A percentile compares a stretch with the other conserved stretches of the same genome.
Conservation (phyloP, 2,797 vertebrate species). For the Thaleichthys pacificus region DNA sequence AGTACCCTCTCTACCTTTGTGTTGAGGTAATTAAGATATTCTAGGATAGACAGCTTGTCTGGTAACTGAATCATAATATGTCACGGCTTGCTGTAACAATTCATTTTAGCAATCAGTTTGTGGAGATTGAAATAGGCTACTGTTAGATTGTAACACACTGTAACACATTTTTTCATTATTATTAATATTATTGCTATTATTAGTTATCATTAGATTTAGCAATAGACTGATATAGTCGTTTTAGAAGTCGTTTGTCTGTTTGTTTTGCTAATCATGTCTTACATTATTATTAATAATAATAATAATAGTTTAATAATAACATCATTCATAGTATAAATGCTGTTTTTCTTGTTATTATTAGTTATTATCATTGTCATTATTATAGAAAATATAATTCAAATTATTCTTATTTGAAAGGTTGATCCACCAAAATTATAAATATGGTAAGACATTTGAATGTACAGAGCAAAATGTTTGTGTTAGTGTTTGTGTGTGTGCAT, state of each 20-base stretch:
- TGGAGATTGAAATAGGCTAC: neutral
- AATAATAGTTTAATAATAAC: neutral
- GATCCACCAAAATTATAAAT: neutral
- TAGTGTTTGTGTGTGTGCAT: too few relatives aligned
- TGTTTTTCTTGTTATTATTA: constrained; percentile 1
- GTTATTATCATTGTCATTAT: neutral
- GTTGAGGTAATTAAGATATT: constrained; percentile 80
- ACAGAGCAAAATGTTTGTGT: neutral
- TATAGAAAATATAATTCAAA: neutral
- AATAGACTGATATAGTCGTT: neutral
- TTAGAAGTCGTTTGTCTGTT: neutral
- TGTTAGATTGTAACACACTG: neutral
- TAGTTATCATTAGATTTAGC: too few relatives aligned
- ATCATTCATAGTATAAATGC: neutral
- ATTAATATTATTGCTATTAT: neutral
- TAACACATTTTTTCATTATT: neutral
- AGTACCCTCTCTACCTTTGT: constrained; percentile 70
- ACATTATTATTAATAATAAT: neutral
- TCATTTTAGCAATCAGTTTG: neutral
- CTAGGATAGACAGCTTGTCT: constrained; percentile 72
- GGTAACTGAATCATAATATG: constrained; percentile 66
- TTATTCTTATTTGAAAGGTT: neutral
- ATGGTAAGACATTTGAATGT: neutral
- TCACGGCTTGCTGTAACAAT: neutral
- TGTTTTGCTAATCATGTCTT: too few relatives aligned